Evolutionary conservation across 2,888 invertebrate genomes (phyloP).

Genomic region (Eurytoma adleriae): DNA sequence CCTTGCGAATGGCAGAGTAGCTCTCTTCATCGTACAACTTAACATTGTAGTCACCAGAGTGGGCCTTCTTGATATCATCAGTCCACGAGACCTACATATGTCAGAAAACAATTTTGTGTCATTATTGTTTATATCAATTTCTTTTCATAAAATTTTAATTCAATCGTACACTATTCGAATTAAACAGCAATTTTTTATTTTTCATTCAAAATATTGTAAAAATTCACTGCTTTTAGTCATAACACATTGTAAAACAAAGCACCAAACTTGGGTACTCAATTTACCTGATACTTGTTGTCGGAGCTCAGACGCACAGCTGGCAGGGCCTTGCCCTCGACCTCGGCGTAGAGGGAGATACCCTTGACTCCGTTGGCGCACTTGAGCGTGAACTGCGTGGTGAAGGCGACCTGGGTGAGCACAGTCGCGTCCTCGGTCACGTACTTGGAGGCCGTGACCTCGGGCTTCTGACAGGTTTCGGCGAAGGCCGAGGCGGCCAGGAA

Average conservation of each 20-base stretch:
- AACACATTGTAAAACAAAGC: no score
- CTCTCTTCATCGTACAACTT: conserved; percentile 95
- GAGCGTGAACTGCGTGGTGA: conserved; percentile 92
- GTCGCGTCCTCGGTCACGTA: conserved; percentile 96
- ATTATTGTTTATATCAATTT: not conserved
- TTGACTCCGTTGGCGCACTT: conserved; percentile 85
- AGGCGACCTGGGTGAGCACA: conserved; percentile 92
- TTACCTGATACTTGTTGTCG: conserved; percentile 89
- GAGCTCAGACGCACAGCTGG: conserved; percentile 88
- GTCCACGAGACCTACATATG: conserved; percentile 91
- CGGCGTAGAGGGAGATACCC: conserved; percentile 90
- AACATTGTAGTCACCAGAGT: conserved; percentile 88
- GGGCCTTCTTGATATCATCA: conserved; percentile 89
- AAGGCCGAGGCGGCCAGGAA: conserved; percentile 52
- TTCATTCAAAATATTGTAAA: no score
- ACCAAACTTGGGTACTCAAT: not conserved
- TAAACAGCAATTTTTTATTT: no score
- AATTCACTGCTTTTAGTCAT: no score
- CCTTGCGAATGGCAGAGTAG: conserved; percentile 90
- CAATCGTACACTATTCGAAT: not conserved
- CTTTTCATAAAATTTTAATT: not conserved
- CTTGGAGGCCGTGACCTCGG: conserved; percentile 85
- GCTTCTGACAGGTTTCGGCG: conserved; percentile 78
- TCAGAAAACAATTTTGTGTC: conserved; percentile 48
- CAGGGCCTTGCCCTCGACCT: conserved; percentile 90